Base-by-base conservation (phyloP, 2,888 invertebrate genomes). In the Mayetiola destructor region DNA sequence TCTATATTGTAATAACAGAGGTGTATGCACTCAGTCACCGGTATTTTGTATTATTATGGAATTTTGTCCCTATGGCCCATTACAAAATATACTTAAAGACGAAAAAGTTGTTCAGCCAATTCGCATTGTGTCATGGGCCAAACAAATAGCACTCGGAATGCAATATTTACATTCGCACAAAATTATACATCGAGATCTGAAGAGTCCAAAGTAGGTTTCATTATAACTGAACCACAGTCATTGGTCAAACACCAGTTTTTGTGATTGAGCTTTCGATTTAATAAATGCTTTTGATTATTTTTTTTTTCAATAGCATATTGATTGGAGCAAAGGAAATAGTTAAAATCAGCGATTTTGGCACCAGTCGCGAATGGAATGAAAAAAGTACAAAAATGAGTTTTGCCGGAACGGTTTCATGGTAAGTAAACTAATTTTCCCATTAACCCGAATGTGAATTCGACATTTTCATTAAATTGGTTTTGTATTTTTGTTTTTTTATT, bases 271-370 rank as follows among this genome's bases (percentile, higher is more conserved):
- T 32, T 32, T 20, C 18, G 18, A n/a, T 32, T 27, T 9, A 32
- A 48, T 23, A 23, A 23, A 12, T 23, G 3, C 6, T 48, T 23
- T 48, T 48, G 14, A 6, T 23, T 14, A 39, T 39, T 23, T 35
- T 21, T 55, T 54, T 56, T 37, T 32, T 53, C n/a, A 14, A 37
- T 67, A 92, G 91, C 71, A 85, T 94, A 57, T 77, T 94, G 42
- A 87, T 94, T 65, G 85, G 88, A 8, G 81, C 83, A 62, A 80
- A 84, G 62, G 79, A 87, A 66, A 73, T 81, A 40, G 85, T 95
- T 8, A 99, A 99, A 75, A 97, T 99, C 59, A 94, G 93, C 64
- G 99, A 99, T 72, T 99, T 99, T 71, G 99, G 97, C 20, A 96
- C 95, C 1, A 88, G 91, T 64, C 81, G 92, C 58, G 90, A 92